These are phyloP conservation scores for Mycteria americana DNA, from an alignment of 2,797 vertebrate species.

Conservation along the genomic window DNA sequence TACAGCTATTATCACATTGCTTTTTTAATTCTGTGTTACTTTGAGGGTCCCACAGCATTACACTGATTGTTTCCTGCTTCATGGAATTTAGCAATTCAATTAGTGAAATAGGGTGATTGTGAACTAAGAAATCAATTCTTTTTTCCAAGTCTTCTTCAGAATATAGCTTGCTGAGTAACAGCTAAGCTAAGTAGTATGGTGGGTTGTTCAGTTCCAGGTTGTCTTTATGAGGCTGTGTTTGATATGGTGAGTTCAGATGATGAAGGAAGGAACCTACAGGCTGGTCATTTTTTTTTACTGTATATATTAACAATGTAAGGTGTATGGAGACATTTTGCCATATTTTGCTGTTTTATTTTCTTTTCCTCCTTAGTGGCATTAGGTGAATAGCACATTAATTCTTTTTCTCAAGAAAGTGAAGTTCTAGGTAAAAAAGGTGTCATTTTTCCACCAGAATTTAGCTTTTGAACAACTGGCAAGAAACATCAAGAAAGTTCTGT, in stretches of 20 bases:
- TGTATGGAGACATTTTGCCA: neutral
- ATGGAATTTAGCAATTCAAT: neutral
- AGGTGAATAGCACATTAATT: neutral
- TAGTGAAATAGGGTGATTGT: neutral
- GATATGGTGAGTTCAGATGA: neutral
- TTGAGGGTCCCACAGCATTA: neutral
- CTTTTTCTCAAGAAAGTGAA: neutral
- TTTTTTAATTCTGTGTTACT: neutral
- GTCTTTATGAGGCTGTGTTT: neutral
- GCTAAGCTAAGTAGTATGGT: neutral
- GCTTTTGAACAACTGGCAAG: neutral
- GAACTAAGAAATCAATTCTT: neutral
- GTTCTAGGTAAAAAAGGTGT: neutral
- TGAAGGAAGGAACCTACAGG: neutral
- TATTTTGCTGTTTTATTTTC: neutral
- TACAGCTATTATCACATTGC: neutral
- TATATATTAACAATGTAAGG: neutral
- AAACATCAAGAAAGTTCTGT: neutral
- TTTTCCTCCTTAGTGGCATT: neutral
- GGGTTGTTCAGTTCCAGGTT: neutral
- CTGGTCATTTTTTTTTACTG: neutral
- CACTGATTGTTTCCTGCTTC: neutral
- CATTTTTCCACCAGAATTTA: neutral
- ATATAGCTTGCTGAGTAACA: neutral
- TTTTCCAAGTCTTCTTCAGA: neutral